Base-by-base conservation (phyloP, 2,113 vertebrate species). In the Scytalopus superciliaris region DNA sequence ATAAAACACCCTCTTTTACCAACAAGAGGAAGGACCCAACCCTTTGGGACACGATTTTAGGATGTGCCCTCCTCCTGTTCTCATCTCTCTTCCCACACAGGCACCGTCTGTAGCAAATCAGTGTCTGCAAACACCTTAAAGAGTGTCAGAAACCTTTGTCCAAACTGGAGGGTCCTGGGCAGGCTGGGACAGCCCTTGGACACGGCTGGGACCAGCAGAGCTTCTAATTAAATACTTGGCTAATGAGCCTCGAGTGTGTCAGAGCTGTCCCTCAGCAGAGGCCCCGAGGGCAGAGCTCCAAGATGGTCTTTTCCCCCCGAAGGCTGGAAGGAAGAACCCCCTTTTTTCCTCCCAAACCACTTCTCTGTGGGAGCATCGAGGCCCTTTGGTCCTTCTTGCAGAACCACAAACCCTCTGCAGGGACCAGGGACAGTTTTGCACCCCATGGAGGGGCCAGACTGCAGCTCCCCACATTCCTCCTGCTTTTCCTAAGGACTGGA, bases 171-270 rank as follows among this genome's bases (percentile, higher is more conserved):
- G 30, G 45, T 30, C 35, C 57, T 55, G 69, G 64, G 24, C 24
- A 77, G 35, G 23, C 23, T 59, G 44, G 47, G 50, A 87, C 13
- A 90, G 42, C 83, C 72, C 35, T 40, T 5, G 73, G 59, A 33
- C 60, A 68, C 22, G 22, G 37, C 53, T 35, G 59, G 62, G 39
- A 76, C 9, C 50, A 47, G 53, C 33, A 57, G 47, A 39, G 44
- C 23, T 59, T 12, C 8, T 30, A 40, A 63, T 69, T 19, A 39
- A 4, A 5, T 3, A 27, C 10, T 2, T 53, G n/a, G 44, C 8
- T 62, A 45, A 85, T 1, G 30, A 82, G 19, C 57, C 45, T 60
- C 0, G 0, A 12, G 55, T 0, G 12, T 24, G n/a, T 24, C 52
- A 6, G 9, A 37, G 59, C 0, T n/a, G 27, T 19, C n/a, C 47